A percentile compares a stretch with the other conserved stretches of the same genome.
Evolutionary conservation across 2,888 invertebrate genomes (phyloP).

Genomic region (Ectemnius lituratus): DNA sequence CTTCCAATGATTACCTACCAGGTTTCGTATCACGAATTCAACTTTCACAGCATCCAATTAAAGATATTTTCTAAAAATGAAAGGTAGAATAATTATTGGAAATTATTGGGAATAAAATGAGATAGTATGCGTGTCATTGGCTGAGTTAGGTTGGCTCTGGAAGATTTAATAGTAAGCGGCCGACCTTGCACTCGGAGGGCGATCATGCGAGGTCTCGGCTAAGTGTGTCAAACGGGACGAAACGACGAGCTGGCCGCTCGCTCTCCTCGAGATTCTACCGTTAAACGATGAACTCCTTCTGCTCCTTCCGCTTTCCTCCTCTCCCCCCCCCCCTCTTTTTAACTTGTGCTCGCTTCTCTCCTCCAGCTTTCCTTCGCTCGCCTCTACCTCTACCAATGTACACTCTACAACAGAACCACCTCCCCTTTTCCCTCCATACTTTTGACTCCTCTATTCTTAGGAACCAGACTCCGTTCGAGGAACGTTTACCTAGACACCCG

Average conservation of each 20-base stretch:
- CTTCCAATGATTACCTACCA: not conserved
- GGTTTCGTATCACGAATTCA: not conserved
- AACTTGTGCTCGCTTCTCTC: constrained; percentile 24
- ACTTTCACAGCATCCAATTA: not conserved
- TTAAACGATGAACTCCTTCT: constrained; percentile 63
- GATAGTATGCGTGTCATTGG: too few species aligned
- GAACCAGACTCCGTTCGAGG: too few species aligned
- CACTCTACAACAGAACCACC: not conserved
- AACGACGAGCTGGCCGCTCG: constrained; percentile 50
- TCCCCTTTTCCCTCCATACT: not conserved
- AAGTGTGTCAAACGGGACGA: constrained; percentile 67
- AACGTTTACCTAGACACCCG: too few species aligned
- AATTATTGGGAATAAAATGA: not conserved
- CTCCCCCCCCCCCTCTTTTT: too few species aligned
- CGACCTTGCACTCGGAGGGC: constrained; percentile 62
- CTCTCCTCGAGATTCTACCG: constrained; percentile 64
- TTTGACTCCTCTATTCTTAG: constrained; percentile 1
- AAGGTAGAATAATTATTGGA: constrained; percentile 10
- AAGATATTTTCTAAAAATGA: too few species aligned
- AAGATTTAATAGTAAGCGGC: constrained; percentile 58
- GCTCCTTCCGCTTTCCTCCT: constrained; percentile 60
- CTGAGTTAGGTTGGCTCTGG: constrained; percentile 13
- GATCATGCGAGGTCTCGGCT: constrained; percentile 57
- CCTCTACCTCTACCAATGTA: not conserved
- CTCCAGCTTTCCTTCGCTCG: constrained; percentile 3